Percentiles rank a stretch among this genome's conserved stretches.
phyloP scores from a whole-genome alignment of 2,888 invertebrate species.

The Habroteleia sp. region DNA sequence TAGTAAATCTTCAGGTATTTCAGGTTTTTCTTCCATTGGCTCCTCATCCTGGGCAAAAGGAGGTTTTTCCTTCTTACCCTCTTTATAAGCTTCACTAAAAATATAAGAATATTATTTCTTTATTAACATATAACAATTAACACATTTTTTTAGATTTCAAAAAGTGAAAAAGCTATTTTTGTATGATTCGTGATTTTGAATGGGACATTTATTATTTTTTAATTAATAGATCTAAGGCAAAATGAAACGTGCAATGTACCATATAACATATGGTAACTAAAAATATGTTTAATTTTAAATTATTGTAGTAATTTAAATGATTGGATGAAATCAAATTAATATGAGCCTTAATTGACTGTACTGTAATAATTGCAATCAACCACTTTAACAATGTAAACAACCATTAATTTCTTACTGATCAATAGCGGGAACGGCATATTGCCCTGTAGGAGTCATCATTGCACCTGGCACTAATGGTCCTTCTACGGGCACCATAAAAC shows the following conservation, averaged over 20 bases:
- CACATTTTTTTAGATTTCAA: constrained; percentile 11
- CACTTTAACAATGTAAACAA: background rate
- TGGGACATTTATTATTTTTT: background rate
- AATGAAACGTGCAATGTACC: constrained; percentile 17
- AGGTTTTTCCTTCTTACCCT: constrained; percentile 86
- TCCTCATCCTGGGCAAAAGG: constrained; percentile 84
- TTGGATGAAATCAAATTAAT: too few species aligned
- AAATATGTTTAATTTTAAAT: too few species aligned
- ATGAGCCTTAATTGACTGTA: too few species aligned
- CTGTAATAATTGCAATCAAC: too few species aligned
- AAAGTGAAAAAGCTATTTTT: constrained; percentile 41
- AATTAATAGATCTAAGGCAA: background rate
- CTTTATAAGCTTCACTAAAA: constrained; percentile 89
- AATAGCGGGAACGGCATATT: constrained; percentile 93
- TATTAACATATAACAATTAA: background rate
- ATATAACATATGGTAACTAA: too few species aligned
- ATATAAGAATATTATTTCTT: constrained; percentile 8
- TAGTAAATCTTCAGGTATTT: constrained; percentile 94
- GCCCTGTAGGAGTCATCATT: constrained; percentile 93
- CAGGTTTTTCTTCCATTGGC: constrained; percentile 83
- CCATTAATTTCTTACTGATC: constrained; percentile 86
- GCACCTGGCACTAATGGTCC: constrained; percentile 94
- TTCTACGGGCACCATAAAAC: constrained; percentile 96
- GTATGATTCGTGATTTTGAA: background rate
- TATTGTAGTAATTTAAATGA: too few species aligned